Evolutionary conservation across 2,113 vertebrate genomes (phyloP), one percentile per base, ranked within the genome.

Genomic region (Hemibagrus wyckioides): DNA sequence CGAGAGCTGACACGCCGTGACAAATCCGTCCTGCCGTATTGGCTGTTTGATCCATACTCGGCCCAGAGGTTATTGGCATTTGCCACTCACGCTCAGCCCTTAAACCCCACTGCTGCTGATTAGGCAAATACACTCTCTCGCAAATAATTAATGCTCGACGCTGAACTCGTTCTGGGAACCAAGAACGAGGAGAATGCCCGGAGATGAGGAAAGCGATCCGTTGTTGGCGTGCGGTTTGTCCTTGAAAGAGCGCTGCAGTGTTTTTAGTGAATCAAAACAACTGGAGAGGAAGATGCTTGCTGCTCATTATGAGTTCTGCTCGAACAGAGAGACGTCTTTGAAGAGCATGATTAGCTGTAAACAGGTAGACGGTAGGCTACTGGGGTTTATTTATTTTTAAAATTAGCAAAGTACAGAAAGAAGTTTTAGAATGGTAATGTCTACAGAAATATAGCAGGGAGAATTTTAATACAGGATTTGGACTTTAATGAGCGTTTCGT

Each of bases 31-130:
- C 95, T 94, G 94, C 93, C 90, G 90, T 94, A 96, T 96, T 95
- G 97, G 95, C 95, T 95, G 96, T 94, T 95, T 97, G 96, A 97
- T 96, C 95, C 95, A 96, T 95, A 95, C 94, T 90, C 94, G 86
- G 89, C 91, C 89, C 91, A 95, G 94, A 93, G 93, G 92, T 94
- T 98, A 98, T 98, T 97, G 97, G 95, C 97, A 96, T 97, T 98
- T 98, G 96, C 96, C 97, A 96, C 94, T 97, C 96, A 97, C 90
- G 86, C 91, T 87, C 88, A 90, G 93, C 89, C 92, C 93, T 92
- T 92, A 84, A 90, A 93, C 95, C 93, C 92, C 94, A 85, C 69
- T 94, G 94, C 92, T 96, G 96, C 95, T 96, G 96, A 97, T 97
- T 96, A 98, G 95, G 96, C 95, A 96, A 97, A 98, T 95, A 95